Percentiles rank a stretch among this genome's conserved stretches.
Conservation (phyloP, 2,888 invertebrate genomes). For the Portevinia maculata region DNA sequence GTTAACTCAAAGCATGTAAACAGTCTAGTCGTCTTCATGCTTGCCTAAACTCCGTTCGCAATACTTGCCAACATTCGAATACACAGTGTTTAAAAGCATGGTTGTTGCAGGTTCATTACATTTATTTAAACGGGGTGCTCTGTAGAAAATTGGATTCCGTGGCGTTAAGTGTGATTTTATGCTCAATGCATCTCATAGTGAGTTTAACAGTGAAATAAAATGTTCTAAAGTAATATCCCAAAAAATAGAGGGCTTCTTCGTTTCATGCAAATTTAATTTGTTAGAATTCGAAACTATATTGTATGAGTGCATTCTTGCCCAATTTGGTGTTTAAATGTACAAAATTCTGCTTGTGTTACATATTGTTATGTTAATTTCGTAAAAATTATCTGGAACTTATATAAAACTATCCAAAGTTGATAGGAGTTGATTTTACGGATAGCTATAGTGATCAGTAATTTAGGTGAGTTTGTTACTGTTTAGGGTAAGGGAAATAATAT, state of each 20-base stretch:
- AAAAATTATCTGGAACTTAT: too few species aligned
- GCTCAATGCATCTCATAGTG: neutral
- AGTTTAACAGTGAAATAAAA: conserved; percentile 2
- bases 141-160: conserved; percentile 15
- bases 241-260: neutral
- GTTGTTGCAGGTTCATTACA: neutral
- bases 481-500: too few species aligned
- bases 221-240: neutral
- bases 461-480: neutral
- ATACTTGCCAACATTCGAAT: neutral
- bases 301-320: neutral
- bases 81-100: neutral
- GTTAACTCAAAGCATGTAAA: conserved; percentile 46
- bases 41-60: neutral
- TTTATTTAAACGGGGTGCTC: neutral
- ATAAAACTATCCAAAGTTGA: neutral
- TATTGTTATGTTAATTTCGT: neutral
- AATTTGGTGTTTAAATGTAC: conserved; percentile 2
- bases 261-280: conserved; percentile 6
- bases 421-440: conserved; percentile 8
- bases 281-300: conserved; percentile 6
- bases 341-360: neutral
- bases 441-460: neutral
- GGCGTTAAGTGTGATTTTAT: conserved; percentile 14
- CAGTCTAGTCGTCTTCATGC: conserved; percentile 39